Conservation (phyloP, 2,113 vertebrate genomes). For the Callithrix jacchus region DNA sequence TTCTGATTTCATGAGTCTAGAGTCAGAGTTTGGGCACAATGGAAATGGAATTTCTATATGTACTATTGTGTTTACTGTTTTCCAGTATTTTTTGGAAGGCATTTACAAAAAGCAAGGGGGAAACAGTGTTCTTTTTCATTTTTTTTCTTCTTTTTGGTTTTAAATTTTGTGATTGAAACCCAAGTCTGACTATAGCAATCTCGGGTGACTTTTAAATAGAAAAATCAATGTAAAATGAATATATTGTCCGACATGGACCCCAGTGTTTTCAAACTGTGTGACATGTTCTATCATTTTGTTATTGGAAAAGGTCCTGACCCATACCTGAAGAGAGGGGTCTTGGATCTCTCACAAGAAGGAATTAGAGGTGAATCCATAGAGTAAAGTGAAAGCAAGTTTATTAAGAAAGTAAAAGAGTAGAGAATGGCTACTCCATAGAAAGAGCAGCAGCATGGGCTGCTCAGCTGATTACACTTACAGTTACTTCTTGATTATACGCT, state of each 20-base stretch:
- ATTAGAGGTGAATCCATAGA: no score
- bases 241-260: background rate
- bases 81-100: background rate
- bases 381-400: no score
- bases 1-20: background rate
- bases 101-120: background rate
- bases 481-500: no score
- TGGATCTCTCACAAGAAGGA: no score
- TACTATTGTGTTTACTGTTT: background rate
- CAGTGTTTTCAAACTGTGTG: background rate
- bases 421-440: no score
- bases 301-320: no score
- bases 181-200: background rate
- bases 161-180: background rate
- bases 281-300: background rate
- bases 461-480: no score
- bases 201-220: conserved; percentile 16
- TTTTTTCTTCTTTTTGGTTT: background rate
- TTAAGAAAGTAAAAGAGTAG: no score
- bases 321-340: no score
- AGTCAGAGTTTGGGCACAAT: background rate
- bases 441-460: no score
- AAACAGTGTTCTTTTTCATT: background rate
- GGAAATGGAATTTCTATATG: background rate
- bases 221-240: conserved; percentile 24